These are phyloP conservation scores for Centruroides sculpturatus DNA, from an alignment of 1,140 invertebrate species.

Conservation along the genomic window DNA sequence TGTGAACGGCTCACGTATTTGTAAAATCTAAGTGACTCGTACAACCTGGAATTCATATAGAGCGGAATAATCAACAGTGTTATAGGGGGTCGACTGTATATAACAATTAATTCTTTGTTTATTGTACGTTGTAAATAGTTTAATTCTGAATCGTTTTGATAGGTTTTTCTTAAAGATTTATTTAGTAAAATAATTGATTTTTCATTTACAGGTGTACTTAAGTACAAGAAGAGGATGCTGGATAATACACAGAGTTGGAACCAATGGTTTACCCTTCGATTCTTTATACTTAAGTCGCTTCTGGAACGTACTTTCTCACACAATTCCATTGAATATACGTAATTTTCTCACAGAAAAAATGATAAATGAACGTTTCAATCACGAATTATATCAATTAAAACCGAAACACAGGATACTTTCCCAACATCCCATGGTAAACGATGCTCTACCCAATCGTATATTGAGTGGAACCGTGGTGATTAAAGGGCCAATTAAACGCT, in stretches of 20 bases:
- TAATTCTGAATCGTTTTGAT: too few relatives aligned
- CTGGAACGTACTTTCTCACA: slow-evolving; percentile 5
- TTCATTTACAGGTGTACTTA: slow-evolving; percentile 13
- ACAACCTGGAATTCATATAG: too few relatives aligned
- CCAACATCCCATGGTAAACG: slow-evolving; percentile 39
- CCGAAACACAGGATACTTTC: slow-evolving; percentile 29
- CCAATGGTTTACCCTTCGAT: slow-evolving; percentile 25
- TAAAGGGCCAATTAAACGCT: slow-evolving; percentile 27
- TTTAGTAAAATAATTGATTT: neutral
- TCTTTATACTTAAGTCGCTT: neutral
- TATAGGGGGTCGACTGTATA: too few relatives aligned
- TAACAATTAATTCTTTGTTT: too few relatives aligned
- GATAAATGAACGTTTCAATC: slow-evolving; percentile 30
- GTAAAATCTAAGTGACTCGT: too few relatives aligned
- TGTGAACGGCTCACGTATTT: too few relatives aligned
- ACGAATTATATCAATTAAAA: slow-evolving; percentile 32
- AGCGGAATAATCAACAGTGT: too few relatives aligned
- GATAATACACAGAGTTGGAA: slow-evolving; percentile 28
- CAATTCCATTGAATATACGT: slow-evolving; percentile 7
- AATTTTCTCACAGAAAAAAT: slow-evolving; percentile 10
- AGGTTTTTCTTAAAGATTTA: neutral
- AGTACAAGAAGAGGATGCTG: slow-evolving; percentile 35
- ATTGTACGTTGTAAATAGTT: too few relatives aligned
- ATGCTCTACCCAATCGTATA: slow-evolving; percentile 36
- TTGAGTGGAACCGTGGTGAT: slow-evolving; percentile 31